Conservation (phyloP, 1,140 invertebrate genomes). For the Holotrichia oblita region DNA sequence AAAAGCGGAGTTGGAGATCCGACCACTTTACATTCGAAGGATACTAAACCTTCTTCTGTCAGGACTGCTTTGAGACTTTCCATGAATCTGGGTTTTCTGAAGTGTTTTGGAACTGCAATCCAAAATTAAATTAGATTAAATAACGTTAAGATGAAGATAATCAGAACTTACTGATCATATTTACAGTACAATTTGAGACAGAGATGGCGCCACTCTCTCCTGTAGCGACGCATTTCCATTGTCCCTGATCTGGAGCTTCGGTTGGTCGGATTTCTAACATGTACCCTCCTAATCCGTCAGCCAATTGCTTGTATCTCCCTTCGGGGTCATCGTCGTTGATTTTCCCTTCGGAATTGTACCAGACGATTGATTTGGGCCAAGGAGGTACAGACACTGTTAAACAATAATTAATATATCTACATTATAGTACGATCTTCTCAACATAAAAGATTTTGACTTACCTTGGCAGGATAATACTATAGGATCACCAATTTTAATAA, state of each 20-base stretch:
- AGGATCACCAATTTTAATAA: constrained; percentile 78
- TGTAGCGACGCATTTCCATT: constrained; percentile 88
- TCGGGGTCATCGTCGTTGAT: constrained; percentile 69
- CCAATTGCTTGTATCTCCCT: constrained; percentile 73
- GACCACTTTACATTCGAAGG: constrained; percentile 92
- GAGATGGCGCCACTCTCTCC: constrained; percentile 76
- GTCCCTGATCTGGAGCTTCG: constrained; percentile 82
- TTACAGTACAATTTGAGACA: constrained; percentile 74
- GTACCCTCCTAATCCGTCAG: constrained; percentile 83
- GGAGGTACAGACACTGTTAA: constrained; percentile 80
- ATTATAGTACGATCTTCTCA: too few relatives aligned
- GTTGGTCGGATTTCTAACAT: constrained; percentile 76
- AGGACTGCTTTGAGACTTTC: constrained; percentile 87
- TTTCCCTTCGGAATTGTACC: constrained; percentile 85
- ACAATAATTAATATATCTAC: not conserved
- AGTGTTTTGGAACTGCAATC: constrained; percentile 85
- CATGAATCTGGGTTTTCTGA: constrained; percentile 87
- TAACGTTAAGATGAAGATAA: not conserved
- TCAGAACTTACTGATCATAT: constrained; percentile 71
- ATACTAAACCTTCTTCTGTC: constrained; percentile 90
- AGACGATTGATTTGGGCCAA: constrained; percentile 79
- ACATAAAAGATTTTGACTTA: constrained; percentile 58
- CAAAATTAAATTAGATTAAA: constrained; percentile 41
- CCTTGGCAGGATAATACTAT: constrained; percentile 78
- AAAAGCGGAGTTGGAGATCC: constrained; percentile 87